Base-by-base conservation (phyloP, 1,140 invertebrate species). In the Drosophila suzukii region DNA sequence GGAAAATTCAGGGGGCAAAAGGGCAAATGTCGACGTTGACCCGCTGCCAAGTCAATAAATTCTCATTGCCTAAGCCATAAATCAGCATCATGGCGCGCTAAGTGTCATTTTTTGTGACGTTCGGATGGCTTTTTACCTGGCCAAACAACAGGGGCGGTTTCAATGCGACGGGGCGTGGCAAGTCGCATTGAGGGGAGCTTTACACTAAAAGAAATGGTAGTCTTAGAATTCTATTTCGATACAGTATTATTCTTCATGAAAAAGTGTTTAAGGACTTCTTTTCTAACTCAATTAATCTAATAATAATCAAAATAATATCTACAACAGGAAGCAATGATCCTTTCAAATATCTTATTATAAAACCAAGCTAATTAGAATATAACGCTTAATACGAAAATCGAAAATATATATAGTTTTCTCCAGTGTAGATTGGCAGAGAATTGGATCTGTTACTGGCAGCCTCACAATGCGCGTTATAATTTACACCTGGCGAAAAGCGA, bases 1-100 rank as follows among this genome's bases (percentile, higher is more conserved):
- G 57, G 71, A 47, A 51, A 53, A 66, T 44, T 39, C 15, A 46
- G 20, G 34, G 34, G 41, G 27, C 27, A 49, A 36, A 49, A 36
- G 65, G 34, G 20, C 55, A 47, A 60, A 81, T 53, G 81, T 78
- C 65, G 77, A 58, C 75, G 79, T 75, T 82, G 84, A 88, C 76
- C 80, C 65, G 81, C 73, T 80, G 84, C 74, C 84, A 89, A 89
- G 84, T 89, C 84, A 89, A 89, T 89, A 89, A 89, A 89, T 89
- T 89, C 84, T 89, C 84, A 89, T 89, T 89, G 86, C 73, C 81
- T 89, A 78, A 90, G 81, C 84, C 85, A 89, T 89, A 89, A 89
- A 89, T 89, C 84, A 89, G 84, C 84, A 89, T 89, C 84, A 89
- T 55, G 77, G 85, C 58, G 81, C 84, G 84, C 81, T 90, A 89